phyloP scores from a whole-genome alignment of 2,888 invertebrate genomes.

The Lomographa bimaculata region DNA sequence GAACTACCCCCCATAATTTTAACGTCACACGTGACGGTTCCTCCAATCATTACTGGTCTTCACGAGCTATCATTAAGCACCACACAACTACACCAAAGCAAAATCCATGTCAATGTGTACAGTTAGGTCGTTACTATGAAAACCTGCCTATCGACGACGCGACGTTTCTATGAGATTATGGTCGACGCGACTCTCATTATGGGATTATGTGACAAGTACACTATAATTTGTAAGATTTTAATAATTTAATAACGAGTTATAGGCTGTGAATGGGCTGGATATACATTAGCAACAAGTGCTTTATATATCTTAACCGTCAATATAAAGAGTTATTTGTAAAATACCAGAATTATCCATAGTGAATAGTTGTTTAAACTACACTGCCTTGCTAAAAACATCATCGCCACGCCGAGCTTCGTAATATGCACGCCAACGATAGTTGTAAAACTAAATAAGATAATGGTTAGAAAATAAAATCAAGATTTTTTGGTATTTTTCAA shows the following conservation, averaged over 20 bases:
- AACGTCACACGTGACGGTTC: conserved; percentile 26
- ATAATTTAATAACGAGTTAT: conserved; percentile 12
- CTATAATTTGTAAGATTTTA: conserved; percentile 11
- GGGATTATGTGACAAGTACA: conserved; percentile 23
- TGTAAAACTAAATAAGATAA: too few relatives aligned
- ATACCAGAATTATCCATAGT: too few relatives aligned
- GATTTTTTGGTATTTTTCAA: too few relatives aligned
- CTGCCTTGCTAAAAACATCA: too few relatives aligned
- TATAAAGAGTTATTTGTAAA: too few relatives aligned
- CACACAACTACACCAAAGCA: conserved; percentile 5
- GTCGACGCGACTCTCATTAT: conserved; percentile 25
- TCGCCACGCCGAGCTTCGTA: too few relatives aligned
- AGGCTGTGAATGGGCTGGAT: conserved; percentile 2
- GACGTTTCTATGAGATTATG: conserved; percentile 34
- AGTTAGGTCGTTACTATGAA: conserved; percentile 39
- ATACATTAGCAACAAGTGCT: too few relatives aligned
- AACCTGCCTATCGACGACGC: conserved; percentile 31
- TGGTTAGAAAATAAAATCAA: too few relatives aligned
- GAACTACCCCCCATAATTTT: conserved; percentile 17
- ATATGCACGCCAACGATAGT: too few relatives aligned
- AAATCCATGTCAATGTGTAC: conserved; percentile 41
- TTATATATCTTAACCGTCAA: too few relatives aligned
- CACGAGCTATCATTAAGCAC: conserved; percentile 27
- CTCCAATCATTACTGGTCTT: conserved; percentile 23
- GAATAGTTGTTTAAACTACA: too few relatives aligned